Conservation (phyloP, 2,888 invertebrate species). For the Notocelia uddmanniana region DNA sequence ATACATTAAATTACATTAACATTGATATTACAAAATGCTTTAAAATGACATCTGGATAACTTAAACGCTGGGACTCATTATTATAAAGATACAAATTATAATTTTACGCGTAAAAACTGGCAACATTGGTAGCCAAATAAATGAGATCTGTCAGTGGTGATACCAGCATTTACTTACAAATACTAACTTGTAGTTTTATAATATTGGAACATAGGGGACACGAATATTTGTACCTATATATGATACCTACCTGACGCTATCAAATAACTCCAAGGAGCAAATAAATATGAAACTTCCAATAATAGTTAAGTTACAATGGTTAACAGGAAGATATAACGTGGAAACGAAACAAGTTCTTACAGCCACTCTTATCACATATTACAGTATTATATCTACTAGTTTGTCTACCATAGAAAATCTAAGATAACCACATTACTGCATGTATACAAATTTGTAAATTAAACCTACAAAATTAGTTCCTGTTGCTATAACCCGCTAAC, state of each 20-base stretch:
- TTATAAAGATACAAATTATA: conserved; percentile 25
- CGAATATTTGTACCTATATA: conserved; percentile 70
- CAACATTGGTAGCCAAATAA: conserved; percentile 17
- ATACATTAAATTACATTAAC: conserved; percentile 67
- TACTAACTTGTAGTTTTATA: conserved; percentile 57
- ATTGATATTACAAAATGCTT: conserved; percentile 71
- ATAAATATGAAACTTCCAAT: conserved; percentile 51
- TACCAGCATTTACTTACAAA: conserved; percentile 14
- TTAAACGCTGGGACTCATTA: conserved; percentile 32
- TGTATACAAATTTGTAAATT: conserved; percentile 78
- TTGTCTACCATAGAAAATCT: conserved; percentile 84
- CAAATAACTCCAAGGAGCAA: conserved; percentile 65
- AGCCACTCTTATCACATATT: conserved; percentile 85
- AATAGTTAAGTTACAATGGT: conserved; percentile 51
- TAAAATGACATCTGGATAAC: conserved; percentile 65
- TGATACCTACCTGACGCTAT: conserved; percentile 69
- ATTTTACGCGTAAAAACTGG: conserved; percentile 2
- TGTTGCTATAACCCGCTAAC: conserved; percentile 62
- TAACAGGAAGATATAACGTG: conserved; percentile 68
- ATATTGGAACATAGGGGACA: conserved; percentile 58
- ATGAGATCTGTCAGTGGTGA: conserved; percentile 14
- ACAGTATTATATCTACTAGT: conserved; percentile 76
- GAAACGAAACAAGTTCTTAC: conserved; percentile 76
- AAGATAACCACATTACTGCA: conserved; percentile 76
- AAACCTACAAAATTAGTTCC: conserved; percentile 74